Evolutionary conservation across 2,888 invertebrate species (phyloP), one percentile per base, ranked within the genome.

Genomic region (Endomychus coccineus): DNA sequence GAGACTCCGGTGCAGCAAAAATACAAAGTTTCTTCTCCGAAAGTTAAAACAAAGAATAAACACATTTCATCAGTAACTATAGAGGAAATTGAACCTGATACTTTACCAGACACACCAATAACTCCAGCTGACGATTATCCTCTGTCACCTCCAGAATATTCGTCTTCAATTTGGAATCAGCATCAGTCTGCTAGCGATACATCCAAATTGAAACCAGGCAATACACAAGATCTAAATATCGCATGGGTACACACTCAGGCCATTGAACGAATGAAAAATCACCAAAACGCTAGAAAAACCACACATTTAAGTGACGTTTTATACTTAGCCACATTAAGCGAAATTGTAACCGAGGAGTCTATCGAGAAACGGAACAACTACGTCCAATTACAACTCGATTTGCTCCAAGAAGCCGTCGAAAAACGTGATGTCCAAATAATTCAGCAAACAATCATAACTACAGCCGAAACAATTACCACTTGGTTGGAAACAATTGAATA

Each of bases 401-500:
- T 71, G 35, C 56, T 83, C 4, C 71, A 71, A 50, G 66, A 69
- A 36, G 80, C 83, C 2, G 67, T 82, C 7, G 67, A 73, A 30
- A 66, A 61, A 42, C 70, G 73, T 22, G 74, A 83, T 56, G 66
- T 71, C 2, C 61, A 67, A 1, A 64, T 73, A 9, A 73, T 81
- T 23, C 83, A 86, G 60, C 78, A 76, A 49, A 79, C 77, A 24
- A 71, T 87, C 7, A 74, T 85, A 6, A 77, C 80, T 13, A 77
- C 86, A 0, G 80, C 88, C 28, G 84, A 88, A 62, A 83, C 80
- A 0, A 81, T 90, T 24, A 84, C 86, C 0, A 80, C 80, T 9
- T 88, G 88, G 85, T 61, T 90, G 25, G 85, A 89, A 66, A 85
- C 83, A 15, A 84, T 89, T 40, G 86, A 87, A 58, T 86, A 86